A percentile compares a stretch with the other conserved stretches of the same genome.
Conservation (phyloP, 37 sponge, comb jelly and placozoan species). For the Trichoplax adhaerens region DNA sequence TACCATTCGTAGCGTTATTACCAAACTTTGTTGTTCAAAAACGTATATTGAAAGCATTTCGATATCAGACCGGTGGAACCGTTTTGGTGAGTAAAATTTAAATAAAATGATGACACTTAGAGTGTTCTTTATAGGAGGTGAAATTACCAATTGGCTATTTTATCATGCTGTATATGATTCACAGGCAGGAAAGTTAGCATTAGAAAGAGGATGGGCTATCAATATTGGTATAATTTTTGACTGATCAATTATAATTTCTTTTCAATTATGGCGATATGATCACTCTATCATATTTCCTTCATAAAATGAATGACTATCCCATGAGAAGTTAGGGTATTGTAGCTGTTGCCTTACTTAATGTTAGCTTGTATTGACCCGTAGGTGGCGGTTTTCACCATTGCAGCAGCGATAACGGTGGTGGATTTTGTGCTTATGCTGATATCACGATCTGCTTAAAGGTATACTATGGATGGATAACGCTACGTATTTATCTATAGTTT, state of each 20-base stretch:
- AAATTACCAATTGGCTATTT: background rate
- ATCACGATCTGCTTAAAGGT: constrained; percentile 29
- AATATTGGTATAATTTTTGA: constrained; percentile 38
- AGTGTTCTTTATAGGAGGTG: too few relatives aligned
- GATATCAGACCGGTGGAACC: constrained; percentile 63
- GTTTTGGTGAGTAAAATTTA: constrained; percentile 21
- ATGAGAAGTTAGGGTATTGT: too few relatives aligned
- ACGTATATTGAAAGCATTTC: constrained; percentile 37
- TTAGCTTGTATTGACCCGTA: background rate
- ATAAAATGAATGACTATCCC: background rate
- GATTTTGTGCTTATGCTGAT: constrained; percentile 90
- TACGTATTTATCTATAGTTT: too few relatives aligned
- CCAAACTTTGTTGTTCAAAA: constrained; percentile 50
- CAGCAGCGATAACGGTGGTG: constrained; percentile 47
- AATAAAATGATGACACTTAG: too few relatives aligned
- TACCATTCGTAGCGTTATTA: constrained; percentile 52
- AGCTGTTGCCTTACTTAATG: background rate
- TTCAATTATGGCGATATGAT: background rate
- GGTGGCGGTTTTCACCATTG: constrained; percentile 89
- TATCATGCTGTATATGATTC: constrained; percentile 1
- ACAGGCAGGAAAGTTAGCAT: constrained; percentile 66
- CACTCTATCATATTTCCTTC: background rate
- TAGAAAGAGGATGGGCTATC: constrained; percentile 81
- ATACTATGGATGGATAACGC: too few relatives aligned
- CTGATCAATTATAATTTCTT: background rate